A percentile compares a stretch with the other conserved stretches of the same genome.
These are phyloP conservation scores for Tanytarsus gracilentus DNA, from an alignment of 2,888 invertebrate species.

Conservation along the genomic window DNA sequence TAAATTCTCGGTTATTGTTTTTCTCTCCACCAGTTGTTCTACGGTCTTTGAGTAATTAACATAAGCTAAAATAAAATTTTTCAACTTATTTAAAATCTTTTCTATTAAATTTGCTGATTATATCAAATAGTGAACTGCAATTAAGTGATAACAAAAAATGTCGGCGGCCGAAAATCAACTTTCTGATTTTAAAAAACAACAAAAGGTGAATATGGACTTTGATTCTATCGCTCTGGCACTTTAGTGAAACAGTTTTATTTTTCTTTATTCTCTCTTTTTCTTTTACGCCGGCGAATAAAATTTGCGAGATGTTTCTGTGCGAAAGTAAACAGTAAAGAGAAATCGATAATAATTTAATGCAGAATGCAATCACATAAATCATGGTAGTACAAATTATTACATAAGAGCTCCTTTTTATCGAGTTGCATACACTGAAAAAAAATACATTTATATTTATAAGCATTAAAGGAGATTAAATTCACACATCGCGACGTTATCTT, in stretches of 20 bases:
- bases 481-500: no score
- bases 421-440: no score
- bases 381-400: no score
- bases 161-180: not conserved
- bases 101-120: not conserved
- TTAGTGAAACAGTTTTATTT: not conserved
- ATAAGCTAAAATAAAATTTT: not conserved
- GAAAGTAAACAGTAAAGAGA: not conserved
- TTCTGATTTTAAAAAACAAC: not conserved
- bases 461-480: no score
- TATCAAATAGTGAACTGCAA: no score
- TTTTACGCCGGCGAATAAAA: not conserved
- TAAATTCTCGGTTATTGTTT: no score
- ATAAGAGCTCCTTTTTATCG: no score
- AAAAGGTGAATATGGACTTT: slow-evolving; percentile 33
- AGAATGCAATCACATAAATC: no score
- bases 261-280: not conserved
- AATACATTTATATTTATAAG: no score
- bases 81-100: no score
- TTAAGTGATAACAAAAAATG: not conserved
- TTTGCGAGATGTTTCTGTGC: not conserved
- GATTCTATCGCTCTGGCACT: not conserved
- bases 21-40: not conserved
- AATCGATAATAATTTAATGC: slow-evolving; percentile 1
- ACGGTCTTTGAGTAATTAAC: not conserved